Base-by-base conservation (phyloP, 2,888 invertebrate genomes). In the Shargacucullia verbasci region DNA sequence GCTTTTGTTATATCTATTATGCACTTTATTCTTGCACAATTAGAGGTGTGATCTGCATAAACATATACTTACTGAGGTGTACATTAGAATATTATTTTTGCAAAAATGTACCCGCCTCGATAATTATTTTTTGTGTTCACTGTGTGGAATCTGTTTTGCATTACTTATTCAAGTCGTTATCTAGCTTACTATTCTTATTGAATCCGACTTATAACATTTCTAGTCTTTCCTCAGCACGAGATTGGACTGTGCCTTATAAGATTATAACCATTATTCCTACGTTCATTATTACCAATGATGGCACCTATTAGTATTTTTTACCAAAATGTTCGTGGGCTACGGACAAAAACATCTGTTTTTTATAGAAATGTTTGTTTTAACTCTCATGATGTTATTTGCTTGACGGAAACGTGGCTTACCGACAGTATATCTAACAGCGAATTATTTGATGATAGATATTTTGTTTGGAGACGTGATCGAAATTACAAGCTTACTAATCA, bases 351-450 rank as follows among this genome's bases (percentile, higher is more conserved):
- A 33, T 13, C 15, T n/a, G 15, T 62, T 53, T 59, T 61, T 38
- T 8, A n/a, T 14, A 43, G 64, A 62, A 47, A 44, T 66, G 12
- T 65, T 62, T 20, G 43, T 33, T 9, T 14, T 14, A 44, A 33
- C 33, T 11, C 10, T n/a, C n/a, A n/a, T n/a, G n/a, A n/a, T n/a
- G n/a, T n/a, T n/a, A n/a, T n/a, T n/a, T n/a, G 31, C 33, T 9
- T 33, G 43, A 31, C 14, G 15, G 43, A 44, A 14, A 33, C 43
- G 14, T 44, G 43, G 44, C 44, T 45, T 29, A 34, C 20, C 11
- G 34, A 34, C 11, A 20, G 44, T 15, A 45, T 45, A 15, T 27
- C 8, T 3, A 15, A 12, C 2, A 34, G n/a, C n/a, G n/a, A n/a
- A n/a, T n/a, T n/a, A n/a, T n/a, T n/a, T n/a, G n/a, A n/a, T n/a